phyloP scores from a whole-genome alignment of 2,888 invertebrate species.

The Phymatocera aterrima region DNA sequence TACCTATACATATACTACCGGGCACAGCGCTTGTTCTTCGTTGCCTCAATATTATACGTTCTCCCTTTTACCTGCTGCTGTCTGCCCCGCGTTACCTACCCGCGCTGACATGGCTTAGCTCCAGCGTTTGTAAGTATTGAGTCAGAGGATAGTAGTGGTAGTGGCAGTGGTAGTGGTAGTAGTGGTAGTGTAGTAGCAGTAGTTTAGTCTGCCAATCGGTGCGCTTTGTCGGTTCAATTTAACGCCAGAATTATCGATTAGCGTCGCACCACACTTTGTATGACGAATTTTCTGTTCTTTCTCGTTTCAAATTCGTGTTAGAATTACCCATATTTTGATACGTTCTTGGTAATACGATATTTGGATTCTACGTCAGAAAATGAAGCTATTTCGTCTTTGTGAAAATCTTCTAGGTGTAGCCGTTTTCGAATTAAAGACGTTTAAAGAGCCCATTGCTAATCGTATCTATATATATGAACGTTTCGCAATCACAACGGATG shows the following conservation, averaged over 20 bases:
- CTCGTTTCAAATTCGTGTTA: background rate
- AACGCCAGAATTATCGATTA: slow-evolving; percentile 28
- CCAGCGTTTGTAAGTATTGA: background rate
- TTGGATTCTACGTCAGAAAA: background rate
- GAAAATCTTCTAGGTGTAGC: background rate
- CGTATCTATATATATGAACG: no score
- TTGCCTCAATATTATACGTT: background rate
- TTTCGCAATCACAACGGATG: no score
- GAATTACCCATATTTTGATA: background rate
- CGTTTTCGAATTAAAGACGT: background rate
- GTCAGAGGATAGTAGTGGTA: background rate
- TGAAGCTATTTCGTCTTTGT: background rate
- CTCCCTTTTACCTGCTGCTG: slow-evolving; percentile 13
- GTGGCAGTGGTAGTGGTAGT: background rate
- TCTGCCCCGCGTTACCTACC: no score
- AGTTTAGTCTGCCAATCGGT: background rate
- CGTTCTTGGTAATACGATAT: background rate
- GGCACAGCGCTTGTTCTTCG: slow-evolving; percentile 9
- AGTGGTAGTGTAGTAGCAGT: background rate
- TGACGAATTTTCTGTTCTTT: background rate
- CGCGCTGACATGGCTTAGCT: background rate
- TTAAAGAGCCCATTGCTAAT: background rate
- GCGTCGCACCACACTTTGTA: background rate
- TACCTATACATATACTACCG: slow-evolving; percentile 22
- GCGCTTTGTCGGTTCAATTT: slow-evolving; percentile 27